Percentiles rank a stretch among this genome's conserved stretches.
Conservation (phyloP, 1,140 invertebrate species). For the Melanaphis sacchari region DNA sequence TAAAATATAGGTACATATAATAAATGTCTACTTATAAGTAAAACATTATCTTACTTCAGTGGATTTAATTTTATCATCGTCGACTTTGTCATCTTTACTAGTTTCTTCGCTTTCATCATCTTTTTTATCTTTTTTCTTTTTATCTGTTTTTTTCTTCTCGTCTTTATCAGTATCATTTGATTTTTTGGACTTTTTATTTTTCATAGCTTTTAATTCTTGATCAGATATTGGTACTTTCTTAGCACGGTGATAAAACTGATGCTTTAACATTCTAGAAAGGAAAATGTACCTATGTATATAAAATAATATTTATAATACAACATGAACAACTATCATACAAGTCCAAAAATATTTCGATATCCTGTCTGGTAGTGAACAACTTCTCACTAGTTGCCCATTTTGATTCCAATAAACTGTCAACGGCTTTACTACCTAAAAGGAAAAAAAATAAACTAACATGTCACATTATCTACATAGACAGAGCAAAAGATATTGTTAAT, state of each 20-base stretch:
- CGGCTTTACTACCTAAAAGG: constrained; percentile 77
- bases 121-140: constrained; percentile 63
- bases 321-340: constrained; percentile 63
- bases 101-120: constrained; percentile 66
- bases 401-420: constrained; percentile 90
- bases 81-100: constrained; percentile 67
- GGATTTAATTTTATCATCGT: constrained; percentile 60
- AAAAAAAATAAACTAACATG: neutral
- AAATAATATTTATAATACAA: neutral
- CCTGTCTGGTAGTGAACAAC: constrained; percentile 81
- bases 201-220: constrained; percentile 74
- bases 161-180: constrained; percentile 61
- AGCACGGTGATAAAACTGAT: constrained; percentile 95
- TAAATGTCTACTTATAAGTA: neutral
- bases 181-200: constrained; percentile 68
- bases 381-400: constrained; percentile 82
- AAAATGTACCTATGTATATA: neutral
- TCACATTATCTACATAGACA: neutral
- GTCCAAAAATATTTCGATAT: constrained; percentile 82
- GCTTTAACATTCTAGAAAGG: constrained; percentile 76
- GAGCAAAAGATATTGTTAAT: neutral
- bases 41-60: constrained; percentile 40
- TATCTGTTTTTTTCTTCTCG: constrained; percentile 71
- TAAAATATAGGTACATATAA: neutral
- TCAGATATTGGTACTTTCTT: constrained; percentile 84